Evolutionary conservation across 1,140 invertebrate species (phyloP).

Genomic region (Drosophila ercepeae): DNA sequence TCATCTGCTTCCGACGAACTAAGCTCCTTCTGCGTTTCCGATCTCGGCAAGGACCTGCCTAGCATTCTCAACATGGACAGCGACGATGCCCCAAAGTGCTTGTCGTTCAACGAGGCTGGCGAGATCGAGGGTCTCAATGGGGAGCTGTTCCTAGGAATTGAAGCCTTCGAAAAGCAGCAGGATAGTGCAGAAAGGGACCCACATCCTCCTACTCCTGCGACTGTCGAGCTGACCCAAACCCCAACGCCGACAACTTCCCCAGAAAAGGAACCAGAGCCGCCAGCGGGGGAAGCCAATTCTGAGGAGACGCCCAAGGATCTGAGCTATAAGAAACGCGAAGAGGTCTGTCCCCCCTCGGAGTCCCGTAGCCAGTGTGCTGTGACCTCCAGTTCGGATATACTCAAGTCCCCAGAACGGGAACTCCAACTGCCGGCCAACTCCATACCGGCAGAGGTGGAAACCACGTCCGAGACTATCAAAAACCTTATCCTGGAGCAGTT

Average conservation of each 20-base stretch:
- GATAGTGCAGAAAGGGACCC: slow-evolving; percentile 28
- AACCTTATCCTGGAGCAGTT: slow-evolving; percentile 80
- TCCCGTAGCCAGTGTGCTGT: slow-evolving; percentile 80
- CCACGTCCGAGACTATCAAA: slow-evolving; percentile 79
- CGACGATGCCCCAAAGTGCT: slow-evolving; percentile 84
- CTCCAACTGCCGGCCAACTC: slow-evolving; percentile 62
- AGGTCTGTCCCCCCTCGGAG: slow-evolving; percentile 79
- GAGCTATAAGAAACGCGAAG: slow-evolving; percentile 84
- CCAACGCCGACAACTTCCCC: slow-evolving; percentile 44
- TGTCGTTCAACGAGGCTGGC: slow-evolving; percentile 82
- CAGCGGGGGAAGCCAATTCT: not conserved
- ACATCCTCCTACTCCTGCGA: slow-evolving; percentile 46
- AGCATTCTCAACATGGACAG: slow-evolving; percentile 81
- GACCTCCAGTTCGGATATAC: slow-evolving; percentile 72
- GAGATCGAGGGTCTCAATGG: slow-evolving; percentile 82
- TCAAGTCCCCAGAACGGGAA: slow-evolving; percentile 57
- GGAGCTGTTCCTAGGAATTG: slow-evolving; percentile 72
- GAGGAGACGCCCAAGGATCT: slow-evolving; percentile 86
- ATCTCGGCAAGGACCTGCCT: slow-evolving; percentile 83
- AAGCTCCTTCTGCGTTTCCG: slow-evolving; percentile 83
- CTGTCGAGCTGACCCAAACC: slow-evolving; percentile 51
- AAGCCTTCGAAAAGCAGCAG: slow-evolving; percentile 73
- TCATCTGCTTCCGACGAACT: slow-evolving; percentile 16
- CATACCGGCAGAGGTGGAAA: slow-evolving; percentile 71
- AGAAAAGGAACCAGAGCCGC: slow-evolving; percentile 22